Evolutionary conservation across 2,113 vertebrate species (phyloP).

Genomic region (Syngnathus typhle): DNA sequence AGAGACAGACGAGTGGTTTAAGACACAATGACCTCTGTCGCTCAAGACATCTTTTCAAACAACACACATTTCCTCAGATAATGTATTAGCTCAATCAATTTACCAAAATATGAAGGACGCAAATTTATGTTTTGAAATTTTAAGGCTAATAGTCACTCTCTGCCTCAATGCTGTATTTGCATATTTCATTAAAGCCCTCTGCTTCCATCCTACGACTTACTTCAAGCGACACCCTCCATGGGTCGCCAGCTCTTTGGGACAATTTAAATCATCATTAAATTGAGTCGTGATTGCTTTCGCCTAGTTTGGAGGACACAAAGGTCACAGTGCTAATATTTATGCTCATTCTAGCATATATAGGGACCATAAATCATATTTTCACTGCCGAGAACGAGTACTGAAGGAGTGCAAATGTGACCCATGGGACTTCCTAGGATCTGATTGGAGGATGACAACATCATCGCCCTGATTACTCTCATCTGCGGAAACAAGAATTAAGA

Average conservation of each 20-base stretch:
- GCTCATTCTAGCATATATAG: conserved; percentile 45
- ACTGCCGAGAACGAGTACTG: conserved; percentile 18
- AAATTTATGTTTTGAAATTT: conserved; percentile 41
- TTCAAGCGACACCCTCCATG: conserved; percentile 40
- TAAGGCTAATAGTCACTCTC: conserved; percentile 55
- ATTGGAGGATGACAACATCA: conserved; percentile 29
- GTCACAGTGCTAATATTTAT: conserved; percentile 49
- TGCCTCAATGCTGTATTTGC: conserved; percentile 51
- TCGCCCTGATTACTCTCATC: conserved; percentile 14
- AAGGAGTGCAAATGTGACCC: conserved; percentile 15
- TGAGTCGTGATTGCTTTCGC: conserved; percentile 53
- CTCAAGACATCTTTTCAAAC: background rate
- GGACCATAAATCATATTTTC: conserved; percentile 52
- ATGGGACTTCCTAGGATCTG: conserved; percentile 11
- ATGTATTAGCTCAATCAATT: background rate
- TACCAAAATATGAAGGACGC: background rate
- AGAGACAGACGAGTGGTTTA: background rate
- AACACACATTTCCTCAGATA: background rate
- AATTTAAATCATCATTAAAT: conserved; percentile 59
- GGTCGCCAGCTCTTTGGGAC: conserved; percentile 42
- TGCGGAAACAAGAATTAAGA: background rate
- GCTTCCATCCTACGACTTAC: conserved; percentile 48
- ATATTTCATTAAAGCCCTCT: conserved; percentile 62
- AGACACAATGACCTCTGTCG: background rate
- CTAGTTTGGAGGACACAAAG: conserved; percentile 34